phyloP scores from a whole-genome alignment of 2,888 invertebrate species.

The Ophonus ardosiacus region DNA sequence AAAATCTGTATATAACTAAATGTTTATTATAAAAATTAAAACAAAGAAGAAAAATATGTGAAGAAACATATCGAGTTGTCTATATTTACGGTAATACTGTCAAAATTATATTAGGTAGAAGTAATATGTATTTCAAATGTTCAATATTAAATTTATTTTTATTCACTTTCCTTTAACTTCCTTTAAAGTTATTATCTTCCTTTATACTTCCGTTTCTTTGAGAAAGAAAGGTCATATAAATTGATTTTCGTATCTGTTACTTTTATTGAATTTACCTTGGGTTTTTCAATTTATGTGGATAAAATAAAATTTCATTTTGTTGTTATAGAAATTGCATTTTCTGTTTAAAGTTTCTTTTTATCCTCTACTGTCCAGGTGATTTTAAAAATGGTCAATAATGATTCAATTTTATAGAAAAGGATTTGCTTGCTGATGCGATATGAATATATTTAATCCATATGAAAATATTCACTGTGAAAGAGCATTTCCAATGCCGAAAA shows the following conservation, averaged over 20 bases:
- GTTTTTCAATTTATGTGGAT: constrained; percentile 6
- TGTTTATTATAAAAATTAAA: too few species aligned
- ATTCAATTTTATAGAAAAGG: too few species aligned
- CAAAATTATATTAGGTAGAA: not conserved
- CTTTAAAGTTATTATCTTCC: constrained; percentile 5
- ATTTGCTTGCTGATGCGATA: too few species aligned
- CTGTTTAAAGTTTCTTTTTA: not conserved
- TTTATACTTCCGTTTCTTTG: not conserved
- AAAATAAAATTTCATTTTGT: constrained; percentile 21
- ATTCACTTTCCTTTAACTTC: not conserved
- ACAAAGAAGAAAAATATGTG: too few species aligned
- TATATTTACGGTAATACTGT: not conserved
- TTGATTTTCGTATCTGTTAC: constrained; percentile 25
- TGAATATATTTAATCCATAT: too few species aligned
- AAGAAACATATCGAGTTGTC: too few species aligned
- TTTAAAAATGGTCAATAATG: not conserved
- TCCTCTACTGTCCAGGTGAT: not conserved
- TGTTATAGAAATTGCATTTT: constrained; percentile 14
- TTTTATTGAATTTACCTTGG: constrained; percentile 30
- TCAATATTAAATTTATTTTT: not conserved
- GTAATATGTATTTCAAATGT: not conserved
- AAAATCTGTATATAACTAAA: too few species aligned
- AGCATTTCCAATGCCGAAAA: too few species aligned
- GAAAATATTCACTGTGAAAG: too few species aligned
- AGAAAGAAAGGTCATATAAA: constrained; percentile 11